Conservation (phyloP, 2,113 vertebrate species). For the Sphyrna mokarran region DNA sequence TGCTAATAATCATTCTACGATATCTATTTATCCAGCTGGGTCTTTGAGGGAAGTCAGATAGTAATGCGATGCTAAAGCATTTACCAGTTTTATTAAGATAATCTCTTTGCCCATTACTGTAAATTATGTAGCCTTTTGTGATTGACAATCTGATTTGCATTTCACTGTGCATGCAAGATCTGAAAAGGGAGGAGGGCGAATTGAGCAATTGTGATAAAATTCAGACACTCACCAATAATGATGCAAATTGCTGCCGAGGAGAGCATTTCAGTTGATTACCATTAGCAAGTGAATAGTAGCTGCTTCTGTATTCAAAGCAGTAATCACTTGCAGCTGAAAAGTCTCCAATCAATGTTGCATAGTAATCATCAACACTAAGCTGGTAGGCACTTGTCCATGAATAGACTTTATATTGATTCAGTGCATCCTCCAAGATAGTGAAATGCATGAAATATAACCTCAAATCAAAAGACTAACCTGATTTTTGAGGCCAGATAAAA, state of each 20-base stretch:
- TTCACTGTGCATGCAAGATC: not conserved
- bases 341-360: slow-evolving; percentile 9
- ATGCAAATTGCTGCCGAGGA: not conserved
- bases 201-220: slow-evolving; percentile 19
- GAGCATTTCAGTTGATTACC: slow-evolving; percentile 13
- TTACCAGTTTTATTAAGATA: slow-evolving; percentile 14
- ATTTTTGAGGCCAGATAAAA: not conserved
- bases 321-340: slow-evolving; percentile 17
- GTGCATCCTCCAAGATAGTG: not conserved
- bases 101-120: slow-evolving; percentile 14
- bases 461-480: not conserved
- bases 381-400: not conserved
- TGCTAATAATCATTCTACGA: not conserved
- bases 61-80: not conserved
- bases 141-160: not conserved
- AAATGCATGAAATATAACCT: not conserved
- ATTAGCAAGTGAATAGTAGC: slow-evolving; percentile 31
- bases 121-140: slow-evolving; percentile 9
- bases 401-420: not conserved
- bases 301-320: not conserved
- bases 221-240: slow-evolving; percentile 5
- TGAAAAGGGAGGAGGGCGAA: not conserved
- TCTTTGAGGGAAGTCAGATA: not conserved
- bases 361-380: not conserved
- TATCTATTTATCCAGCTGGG: not conserved